These are phyloP conservation scores for human (Homo sapiens) DNA, from an alignment of 2,113 vertebrate genomes.

Conservation along the genomic window DNA sequence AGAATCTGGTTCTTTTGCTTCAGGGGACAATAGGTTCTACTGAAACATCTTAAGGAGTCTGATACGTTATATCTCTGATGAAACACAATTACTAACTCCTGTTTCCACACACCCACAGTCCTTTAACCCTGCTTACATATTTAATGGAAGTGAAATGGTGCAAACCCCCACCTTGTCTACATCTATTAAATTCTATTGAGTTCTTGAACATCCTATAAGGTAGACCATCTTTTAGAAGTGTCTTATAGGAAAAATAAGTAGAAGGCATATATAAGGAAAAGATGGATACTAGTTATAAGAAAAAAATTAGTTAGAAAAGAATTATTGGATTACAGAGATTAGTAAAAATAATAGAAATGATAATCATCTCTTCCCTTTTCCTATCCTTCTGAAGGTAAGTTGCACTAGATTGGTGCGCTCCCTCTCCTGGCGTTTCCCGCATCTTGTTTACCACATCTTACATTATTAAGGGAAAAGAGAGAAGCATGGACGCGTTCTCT, in stretches of 20 bases:
- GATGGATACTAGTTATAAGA: not conserved
- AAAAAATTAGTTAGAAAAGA: not conserved
- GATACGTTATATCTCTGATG: not conserved
- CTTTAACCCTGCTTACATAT: not conserved
- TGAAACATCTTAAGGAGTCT: not conserved
- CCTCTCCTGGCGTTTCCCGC: rapidly evolving
- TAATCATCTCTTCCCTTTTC: not conserved
- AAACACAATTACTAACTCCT: not conserved
- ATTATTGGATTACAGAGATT: not conserved
- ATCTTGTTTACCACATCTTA: slow-evolving; percentile 14
- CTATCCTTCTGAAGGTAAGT: not conserved
- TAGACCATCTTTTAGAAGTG: not conserved
- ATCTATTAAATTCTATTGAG: slow-evolving; percentile 1
- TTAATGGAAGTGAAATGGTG: not conserved
- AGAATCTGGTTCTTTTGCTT: not conserved
- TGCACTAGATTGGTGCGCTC: not conserved
- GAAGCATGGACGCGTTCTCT: not conserved
- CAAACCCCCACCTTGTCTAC: not conserved
- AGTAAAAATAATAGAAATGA: not conserved
- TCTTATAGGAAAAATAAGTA: not conserved
- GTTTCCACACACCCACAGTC: not conserved
- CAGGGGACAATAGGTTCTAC: not conserved
- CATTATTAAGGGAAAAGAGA: not conserved
- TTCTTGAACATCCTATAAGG: not conserved
- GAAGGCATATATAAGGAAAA: not conserved